These are phyloP conservation scores for Otocyon megalotis DNA, from an alignment of 2,113 vertebrate genomes.

Conservation along the genomic window DNA sequence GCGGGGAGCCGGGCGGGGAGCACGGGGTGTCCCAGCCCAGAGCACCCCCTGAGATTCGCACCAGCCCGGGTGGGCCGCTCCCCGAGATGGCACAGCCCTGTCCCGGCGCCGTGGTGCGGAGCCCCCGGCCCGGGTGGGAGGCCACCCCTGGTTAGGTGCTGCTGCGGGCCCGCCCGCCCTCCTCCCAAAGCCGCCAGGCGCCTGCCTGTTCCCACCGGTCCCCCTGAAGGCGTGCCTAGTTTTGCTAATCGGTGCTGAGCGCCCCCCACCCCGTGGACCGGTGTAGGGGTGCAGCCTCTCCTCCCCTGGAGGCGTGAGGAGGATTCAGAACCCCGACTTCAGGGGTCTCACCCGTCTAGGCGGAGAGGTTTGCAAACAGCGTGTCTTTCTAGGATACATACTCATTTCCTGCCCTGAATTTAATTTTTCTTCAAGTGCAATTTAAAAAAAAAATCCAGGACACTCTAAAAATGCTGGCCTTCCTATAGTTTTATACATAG, in stretches of 20 bases:
- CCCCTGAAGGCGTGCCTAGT: accelerated
- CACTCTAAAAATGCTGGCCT: not conserved
- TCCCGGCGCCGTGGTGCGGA: no score
- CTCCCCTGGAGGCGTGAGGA: not conserved
- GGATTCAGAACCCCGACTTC: not conserved
- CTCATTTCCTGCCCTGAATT: not conserved
- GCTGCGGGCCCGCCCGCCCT: not conserved
- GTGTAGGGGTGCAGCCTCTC: not conserved
- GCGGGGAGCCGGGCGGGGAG: not conserved
- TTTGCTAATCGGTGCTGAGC: accelerated
- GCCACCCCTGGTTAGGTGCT: accelerated
- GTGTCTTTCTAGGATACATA: not conserved
- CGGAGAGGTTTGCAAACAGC: not conserved
- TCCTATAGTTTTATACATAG: not conserved
- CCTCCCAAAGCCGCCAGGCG: not conserved
- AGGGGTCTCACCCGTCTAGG: not conserved
- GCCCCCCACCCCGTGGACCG: accelerated
- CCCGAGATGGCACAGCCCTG: not conserved
- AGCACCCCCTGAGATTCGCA: accelerated
- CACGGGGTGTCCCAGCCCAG: not conserved
- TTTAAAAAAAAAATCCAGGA: not conserved
- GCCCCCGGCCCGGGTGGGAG: no score
- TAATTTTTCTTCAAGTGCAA: not conserved
- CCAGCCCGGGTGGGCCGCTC: not conserved
- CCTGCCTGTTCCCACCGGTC: accelerated